Conservation (phyloP, 2,797 vertebrate species). For the Huso huso region DNA sequence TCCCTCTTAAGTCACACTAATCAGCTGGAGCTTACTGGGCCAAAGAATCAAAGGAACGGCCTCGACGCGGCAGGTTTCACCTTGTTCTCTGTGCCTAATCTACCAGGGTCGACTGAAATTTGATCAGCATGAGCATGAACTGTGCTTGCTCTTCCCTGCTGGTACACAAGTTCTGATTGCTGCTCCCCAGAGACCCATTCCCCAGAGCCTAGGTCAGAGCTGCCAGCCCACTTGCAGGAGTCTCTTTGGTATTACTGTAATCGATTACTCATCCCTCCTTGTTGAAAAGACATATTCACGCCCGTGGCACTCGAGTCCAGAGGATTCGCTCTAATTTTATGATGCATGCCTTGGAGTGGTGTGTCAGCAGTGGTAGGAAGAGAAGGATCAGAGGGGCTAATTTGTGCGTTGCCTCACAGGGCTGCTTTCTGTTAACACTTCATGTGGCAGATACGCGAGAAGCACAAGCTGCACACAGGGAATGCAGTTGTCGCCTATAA, state of each 20-base stretch:
- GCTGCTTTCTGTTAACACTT: not conserved
- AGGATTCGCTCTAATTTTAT: slow-evolving; percentile 4
- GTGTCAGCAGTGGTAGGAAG: not conserved
- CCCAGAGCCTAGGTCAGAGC: not conserved
- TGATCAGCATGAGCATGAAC: not conserved
- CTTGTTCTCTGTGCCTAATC: not conserved
- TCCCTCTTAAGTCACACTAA: too few species aligned
- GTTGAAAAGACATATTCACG: slow-evolving; percentile 2
- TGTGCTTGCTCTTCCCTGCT: slow-evolving; percentile 1
- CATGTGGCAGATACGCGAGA: too few species aligned
- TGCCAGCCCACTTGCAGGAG: slow-evolving; percentile 8
- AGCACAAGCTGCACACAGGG: too few species aligned
- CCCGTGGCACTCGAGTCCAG: not conserved
- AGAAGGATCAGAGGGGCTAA: not conserved
- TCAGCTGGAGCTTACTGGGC: too few species aligned
- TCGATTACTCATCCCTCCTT: slow-evolving; percentile 12
- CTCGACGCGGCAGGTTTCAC: not conserved
- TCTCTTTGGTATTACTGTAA: slow-evolving; percentile 11
- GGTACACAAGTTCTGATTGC: slow-evolving; percentile 4
- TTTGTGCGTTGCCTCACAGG: not conserved
- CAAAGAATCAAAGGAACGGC: too few species aligned
- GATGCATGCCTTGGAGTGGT: not conserved
- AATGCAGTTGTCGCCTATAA: too few species aligned
- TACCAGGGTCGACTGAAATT: not conserved
- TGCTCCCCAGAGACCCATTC: slow-evolving; percentile 7